Conservation (phyloP, 2,113 vertebrate genomes). For the Piaya cayana region DNA sequence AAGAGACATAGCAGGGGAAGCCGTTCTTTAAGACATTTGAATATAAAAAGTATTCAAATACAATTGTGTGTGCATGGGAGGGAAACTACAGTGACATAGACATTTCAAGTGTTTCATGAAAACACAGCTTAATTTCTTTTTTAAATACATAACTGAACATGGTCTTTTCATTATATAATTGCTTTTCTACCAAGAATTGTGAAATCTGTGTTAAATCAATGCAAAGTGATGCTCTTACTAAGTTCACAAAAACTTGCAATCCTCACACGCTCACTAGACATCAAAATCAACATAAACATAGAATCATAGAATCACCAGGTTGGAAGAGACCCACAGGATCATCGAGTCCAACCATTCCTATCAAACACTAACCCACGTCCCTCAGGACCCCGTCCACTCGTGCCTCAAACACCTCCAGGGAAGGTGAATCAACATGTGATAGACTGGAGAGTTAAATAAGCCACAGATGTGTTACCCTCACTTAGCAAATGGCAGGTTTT, state of each 20-base stretch:
- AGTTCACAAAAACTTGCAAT: background rate
- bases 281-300: background rate
- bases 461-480: background rate
- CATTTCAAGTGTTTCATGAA: background rate
- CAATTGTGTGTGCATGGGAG: rapidly evolving
- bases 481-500: background rate
- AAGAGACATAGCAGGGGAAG: background rate
- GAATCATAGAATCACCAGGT: no score
- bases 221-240: background rate
- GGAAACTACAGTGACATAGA: background rate
- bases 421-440: no score
- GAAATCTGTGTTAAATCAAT: background rate
- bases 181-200: background rate
- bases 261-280: background rate
- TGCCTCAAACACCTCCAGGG: no score
- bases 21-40: background rate
- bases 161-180: background rate
- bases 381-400: no score
- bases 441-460: background rate
- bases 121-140: background rate
- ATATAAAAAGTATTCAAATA: background rate
- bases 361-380: no score
- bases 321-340: no score
- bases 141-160: background rate
- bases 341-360: no score